Conservation (phyloP, 2,113 vertebrate genomes). For the Mesitornis unicolor region DNA sequence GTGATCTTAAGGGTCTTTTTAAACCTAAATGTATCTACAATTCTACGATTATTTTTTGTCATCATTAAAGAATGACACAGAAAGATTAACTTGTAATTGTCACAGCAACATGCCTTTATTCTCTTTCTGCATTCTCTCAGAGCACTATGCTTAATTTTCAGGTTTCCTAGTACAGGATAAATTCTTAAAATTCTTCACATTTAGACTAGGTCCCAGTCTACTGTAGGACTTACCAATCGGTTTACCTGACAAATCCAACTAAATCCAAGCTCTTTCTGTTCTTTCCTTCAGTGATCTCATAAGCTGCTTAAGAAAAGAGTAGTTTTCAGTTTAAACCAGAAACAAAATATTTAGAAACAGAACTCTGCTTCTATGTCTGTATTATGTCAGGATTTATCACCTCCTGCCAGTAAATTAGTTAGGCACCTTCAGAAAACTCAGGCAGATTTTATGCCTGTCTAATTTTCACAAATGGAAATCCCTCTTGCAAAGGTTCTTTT, state of each 20-base stretch:
- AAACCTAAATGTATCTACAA: neutral
- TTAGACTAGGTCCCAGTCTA: neutral
- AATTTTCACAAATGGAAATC: neutral
- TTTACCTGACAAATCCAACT: slow-evolving; percentile 10
- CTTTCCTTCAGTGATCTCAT: neutral
- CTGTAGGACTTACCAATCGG: neutral
- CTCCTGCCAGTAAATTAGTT: neutral
- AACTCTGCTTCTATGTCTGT: neutral
- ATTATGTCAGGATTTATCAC: neutral
- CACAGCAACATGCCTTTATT: neutral
- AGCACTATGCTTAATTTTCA: neutral
- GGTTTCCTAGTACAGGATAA: neutral
- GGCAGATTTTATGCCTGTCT: neutral
- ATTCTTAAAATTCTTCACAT: neutral
- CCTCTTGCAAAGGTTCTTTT: neutral
- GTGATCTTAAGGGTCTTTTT: neutral
- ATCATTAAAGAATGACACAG: neutral
- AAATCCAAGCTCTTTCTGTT: neutral
- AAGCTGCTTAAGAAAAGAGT: neutral
- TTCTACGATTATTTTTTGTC: neutral
- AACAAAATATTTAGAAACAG: slow-evolving; percentile 22
- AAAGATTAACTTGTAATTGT: neutral
- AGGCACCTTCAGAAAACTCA: neutral
- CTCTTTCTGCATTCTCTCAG: neutral
- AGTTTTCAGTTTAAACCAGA: neutral